These are phyloP conservation scores for Mionectes olivaceus DNA, from an alignment of 2,797 vertebrate species.

Conservation along the genomic window DNA sequence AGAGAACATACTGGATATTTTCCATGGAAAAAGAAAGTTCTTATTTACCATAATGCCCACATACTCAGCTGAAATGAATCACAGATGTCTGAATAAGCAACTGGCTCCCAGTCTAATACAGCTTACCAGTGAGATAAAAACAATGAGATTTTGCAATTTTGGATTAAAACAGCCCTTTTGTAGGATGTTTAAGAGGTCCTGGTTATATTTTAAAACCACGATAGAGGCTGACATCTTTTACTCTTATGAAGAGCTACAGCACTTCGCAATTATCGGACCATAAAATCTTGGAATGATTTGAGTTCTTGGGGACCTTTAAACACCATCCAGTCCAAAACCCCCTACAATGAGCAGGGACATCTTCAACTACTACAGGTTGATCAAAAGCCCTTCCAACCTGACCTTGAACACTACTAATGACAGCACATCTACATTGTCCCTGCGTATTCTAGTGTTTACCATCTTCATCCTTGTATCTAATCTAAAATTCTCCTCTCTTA, in stretches of 20 bases:
- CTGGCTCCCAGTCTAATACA: not conserved
- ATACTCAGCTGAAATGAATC: not conserved
- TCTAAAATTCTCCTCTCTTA: not conserved
- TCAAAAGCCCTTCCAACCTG: not conserved
- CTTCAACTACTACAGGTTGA: not conserved
- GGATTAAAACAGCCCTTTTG: not conserved
- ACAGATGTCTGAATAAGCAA: not conserved
- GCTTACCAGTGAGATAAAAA: not conserved
- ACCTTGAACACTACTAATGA: not conserved
- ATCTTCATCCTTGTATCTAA: not conserved
- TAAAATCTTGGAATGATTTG: not conserved
- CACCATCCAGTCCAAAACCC: no score
- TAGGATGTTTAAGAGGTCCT: not conserved
- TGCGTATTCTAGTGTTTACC: not conserved
- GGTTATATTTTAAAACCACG: not conserved
- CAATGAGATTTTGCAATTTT: not conserved
- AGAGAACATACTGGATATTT: not conserved
- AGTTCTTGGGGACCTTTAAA: not conserved
- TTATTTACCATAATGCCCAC: not conserved
- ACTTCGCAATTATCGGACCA: not conserved
- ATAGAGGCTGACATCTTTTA: not conserved
- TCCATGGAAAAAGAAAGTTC: not conserved
- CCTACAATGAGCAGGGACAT: not conserved
- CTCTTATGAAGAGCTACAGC: not conserved
- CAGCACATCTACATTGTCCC: not conserved